Conservation (phyloP, 23 tunicate species). For the Styela plicata region DNA sequence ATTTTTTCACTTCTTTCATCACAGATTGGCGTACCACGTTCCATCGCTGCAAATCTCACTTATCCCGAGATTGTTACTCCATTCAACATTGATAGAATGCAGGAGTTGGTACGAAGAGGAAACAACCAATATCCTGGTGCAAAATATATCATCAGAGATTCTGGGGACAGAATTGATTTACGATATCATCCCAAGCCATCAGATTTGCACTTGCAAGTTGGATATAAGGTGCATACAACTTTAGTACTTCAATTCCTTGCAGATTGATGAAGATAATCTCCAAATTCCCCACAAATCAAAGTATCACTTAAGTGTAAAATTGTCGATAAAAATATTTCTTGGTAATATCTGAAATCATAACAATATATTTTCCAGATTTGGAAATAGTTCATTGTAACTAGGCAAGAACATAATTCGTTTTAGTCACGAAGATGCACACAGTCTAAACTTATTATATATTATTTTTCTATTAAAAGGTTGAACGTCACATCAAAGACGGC, state of each 20-base stretch:
- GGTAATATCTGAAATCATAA: too few species aligned
- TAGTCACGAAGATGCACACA: neutral
- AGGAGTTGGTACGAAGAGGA: conserved; percentile 88
- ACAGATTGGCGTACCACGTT: conserved; percentile 98
- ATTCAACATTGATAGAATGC: conserved; percentile 96
- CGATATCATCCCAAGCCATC: conserved; percentile 97
- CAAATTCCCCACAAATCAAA: too few species aligned
- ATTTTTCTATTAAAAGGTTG: conserved; percentile 65
- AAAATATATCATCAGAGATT: conserved; percentile 96
- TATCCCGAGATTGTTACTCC: conserved; percentile 99
- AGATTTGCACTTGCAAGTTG: conserved; percentile 96
- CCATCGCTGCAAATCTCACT: conserved; percentile 94
- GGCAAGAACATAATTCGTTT: neutral
- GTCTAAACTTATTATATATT: neutral
- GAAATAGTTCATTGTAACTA: too few species aligned
- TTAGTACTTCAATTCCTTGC: too few species aligned
- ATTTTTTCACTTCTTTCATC: neutral
- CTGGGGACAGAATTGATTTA: conserved; percentile 95
- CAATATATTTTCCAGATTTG: too few species aligned
- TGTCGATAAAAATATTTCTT: too few species aligned
- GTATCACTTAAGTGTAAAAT: too few species aligned
- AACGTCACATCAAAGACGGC: conserved; percentile 94
- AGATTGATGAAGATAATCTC: too few species aligned
- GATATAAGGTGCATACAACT: too few species aligned
- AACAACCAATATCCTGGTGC: conserved; percentile 98